Evolutionary conservation across 2,888 invertebrate genomes (phyloP).

Genomic region (Tanypteryx hageni): DNA sequence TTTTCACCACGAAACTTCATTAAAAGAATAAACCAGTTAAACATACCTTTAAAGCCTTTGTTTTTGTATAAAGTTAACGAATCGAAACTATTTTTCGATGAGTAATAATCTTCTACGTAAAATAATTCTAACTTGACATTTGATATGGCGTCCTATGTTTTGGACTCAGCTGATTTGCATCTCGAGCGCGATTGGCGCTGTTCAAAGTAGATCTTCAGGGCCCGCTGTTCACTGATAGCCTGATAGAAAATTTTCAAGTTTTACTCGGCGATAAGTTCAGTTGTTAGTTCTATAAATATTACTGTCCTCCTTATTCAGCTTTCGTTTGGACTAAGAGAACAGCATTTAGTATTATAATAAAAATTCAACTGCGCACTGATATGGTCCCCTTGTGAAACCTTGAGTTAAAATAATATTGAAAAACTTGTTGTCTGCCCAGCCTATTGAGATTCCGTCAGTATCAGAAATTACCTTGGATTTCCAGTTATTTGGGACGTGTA

Average conservation of each 20-base stretch:
- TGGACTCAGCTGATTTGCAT: constrained; percentile 25
- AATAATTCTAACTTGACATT: constrained; percentile 18
- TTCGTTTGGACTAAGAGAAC: not conserved
- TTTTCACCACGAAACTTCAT: not conserved
- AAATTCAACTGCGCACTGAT: not conserved
- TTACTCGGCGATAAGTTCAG: not conserved
- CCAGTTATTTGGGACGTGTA: not conserved
- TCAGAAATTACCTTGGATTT: not conserved
- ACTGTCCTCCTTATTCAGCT: not conserved
- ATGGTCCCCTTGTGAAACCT: not conserved
- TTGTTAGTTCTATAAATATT: not conserved
- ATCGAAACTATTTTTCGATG: not conserved
- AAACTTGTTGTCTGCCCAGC: not conserved
- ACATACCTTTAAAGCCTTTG: constrained; percentile 5
- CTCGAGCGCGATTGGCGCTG: not conserved
- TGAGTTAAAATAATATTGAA: constrained; percentile 4
- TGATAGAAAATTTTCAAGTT: not conserved
- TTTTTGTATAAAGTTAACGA: not conserved
- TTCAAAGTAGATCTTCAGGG: not conserved
- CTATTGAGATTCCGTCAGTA: not conserved
- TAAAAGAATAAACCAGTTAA: not conserved
- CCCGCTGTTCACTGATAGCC: not conserved
- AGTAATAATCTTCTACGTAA: not conserved
- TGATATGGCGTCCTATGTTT: constrained; percentile 61
- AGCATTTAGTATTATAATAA: not conserved